Percentiles rank a stretch among this genome's conserved stretches.
These are phyloP conservation scores for Campylomormyrus tamandua DNA, from an alignment of 2,113 vertebrate genomes.

Conservation along the genomic window DNA sequence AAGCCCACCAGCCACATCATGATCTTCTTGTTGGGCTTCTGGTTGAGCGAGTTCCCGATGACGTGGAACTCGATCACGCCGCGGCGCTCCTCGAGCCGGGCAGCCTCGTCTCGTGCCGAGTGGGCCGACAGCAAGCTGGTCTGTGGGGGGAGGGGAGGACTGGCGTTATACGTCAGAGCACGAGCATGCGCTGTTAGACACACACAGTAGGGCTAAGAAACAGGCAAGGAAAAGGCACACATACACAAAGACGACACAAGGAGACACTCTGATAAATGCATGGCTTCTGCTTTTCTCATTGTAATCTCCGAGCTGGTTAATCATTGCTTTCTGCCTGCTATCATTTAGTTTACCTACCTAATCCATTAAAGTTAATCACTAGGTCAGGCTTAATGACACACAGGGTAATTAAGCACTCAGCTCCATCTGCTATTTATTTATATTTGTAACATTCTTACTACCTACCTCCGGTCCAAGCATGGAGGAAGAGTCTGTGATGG, in stretches of 20 bases:
- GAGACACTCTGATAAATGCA: background rate
- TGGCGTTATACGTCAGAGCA: background rate
- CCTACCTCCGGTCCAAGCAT: conserved; percentile 84
- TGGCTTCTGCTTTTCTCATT: background rate
- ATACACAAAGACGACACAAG: background rate
- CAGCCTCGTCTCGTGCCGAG: conserved; percentile 88
- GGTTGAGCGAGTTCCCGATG: conserved; percentile 90
- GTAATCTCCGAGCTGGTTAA: background rate
- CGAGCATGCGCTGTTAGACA: background rate
- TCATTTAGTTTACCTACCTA: background rate
- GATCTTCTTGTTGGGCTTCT: conserved; percentile 95
- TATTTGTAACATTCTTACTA: conserved; percentile 15
- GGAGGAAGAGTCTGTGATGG: conserved; percentile 86
- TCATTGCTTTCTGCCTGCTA: background rate
- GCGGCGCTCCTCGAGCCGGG: conserved; percentile 84
- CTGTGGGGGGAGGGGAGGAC: conserved; percentile 45
- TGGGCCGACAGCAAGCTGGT: conserved; percentile 90
- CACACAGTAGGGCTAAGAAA: background rate
- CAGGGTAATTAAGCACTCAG: background rate
- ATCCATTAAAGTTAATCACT: background rate
- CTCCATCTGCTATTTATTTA: background rate
- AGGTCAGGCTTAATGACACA: background rate
- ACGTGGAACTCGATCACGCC: conserved; percentile 97
- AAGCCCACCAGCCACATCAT: conserved; percentile 97
- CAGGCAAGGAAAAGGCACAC: background rate